Base-by-base conservation (phyloP, 2,888 invertebrate species). In the Petrolisthes cinctipes region DNA sequence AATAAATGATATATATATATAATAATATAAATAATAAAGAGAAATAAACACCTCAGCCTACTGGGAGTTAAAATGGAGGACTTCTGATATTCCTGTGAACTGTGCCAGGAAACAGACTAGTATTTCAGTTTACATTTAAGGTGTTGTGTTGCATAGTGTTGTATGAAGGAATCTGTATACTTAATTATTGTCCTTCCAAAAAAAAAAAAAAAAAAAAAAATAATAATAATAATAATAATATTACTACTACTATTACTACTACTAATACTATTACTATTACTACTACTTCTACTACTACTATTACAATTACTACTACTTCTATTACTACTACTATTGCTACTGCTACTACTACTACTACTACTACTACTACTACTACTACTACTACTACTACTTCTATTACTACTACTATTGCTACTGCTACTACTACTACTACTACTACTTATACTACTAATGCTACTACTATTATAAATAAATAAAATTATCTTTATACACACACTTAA, bases 211-310 rank as follows among this genome's bases (percentile, higher is more conserved):
- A n/a, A 11, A 61, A 7, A 61, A 7, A 17, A n/a, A 71, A 17
- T 71, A 71, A 17, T 71, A 71, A 17, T 9, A 7, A 17, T 71
- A 71, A 17, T 71, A 71, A 17, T 71, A 71, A 17, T 71, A 71
- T 20, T 71, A 71, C 71, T 71, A 71, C 71, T 71, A 71, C 71
- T 71, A 71, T 20, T 71, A 71, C 71, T 71, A 71, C 71, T 71
- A 71, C 71, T 71, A 71, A 17, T 71, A 71, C 71, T 71, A 71
- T 20, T 71, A 71, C 71, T 71, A 71, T 20, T 71, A 71, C 17
- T 71, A 71, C 71, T 71, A 71, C 71, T 71, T n/a, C 71, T 71
- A 14, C 71, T 71, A 71, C 71, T 9, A 71, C 71, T 71, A 71
- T 20, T 7, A 71, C 71, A 9, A 71, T 20, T 4, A 5, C 17